A percentile compares a stretch with the other conserved stretches of the same genome.
These are phyloP conservation scores for Deilephila porcellus DNA, from an alignment of 2,888 invertebrate genomes.

Conservation along the genomic window DNA sequence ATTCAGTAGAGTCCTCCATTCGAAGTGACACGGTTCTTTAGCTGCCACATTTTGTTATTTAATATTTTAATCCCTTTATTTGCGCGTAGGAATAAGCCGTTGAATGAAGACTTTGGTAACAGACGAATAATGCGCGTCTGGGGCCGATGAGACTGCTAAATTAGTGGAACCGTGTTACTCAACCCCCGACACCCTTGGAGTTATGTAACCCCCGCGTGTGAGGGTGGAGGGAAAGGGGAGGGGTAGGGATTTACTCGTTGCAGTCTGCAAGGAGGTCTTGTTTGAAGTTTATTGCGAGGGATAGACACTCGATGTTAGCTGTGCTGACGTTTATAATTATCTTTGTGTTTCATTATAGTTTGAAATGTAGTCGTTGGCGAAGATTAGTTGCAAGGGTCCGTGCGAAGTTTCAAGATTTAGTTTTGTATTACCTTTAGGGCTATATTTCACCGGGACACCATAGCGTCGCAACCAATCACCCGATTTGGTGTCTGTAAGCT, in stretches of 20 bases:
- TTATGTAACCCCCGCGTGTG: slow-evolving; percentile 45
- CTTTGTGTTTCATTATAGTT: slow-evolving; percentile 4
- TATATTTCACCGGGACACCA: too few species aligned
- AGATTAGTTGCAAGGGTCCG: neutral
- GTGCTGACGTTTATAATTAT: slow-evolving; percentile 18
- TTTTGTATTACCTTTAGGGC: too few species aligned
- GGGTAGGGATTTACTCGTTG: slow-evolving; percentile 43
- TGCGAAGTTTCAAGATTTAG: neutral
- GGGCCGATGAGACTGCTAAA: slow-evolving; percentile 67
- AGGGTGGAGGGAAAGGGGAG: slow-evolving; percentile 44
- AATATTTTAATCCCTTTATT: slow-evolving; percentile 48
- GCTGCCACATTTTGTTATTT: slow-evolving; percentile 46
- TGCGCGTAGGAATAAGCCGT: slow-evolving; percentile 60
- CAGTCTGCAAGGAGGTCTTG: slow-evolving; percentile 42
- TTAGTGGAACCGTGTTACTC: slow-evolving; percentile 67
- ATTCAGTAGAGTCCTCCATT: neutral
- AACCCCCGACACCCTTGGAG: slow-evolving; percentile 41
- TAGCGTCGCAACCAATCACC: too few species aligned
- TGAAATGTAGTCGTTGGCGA: neutral
- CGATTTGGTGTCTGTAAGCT: too few species aligned
- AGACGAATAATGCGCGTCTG: slow-evolving; percentile 39
- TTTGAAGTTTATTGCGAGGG: slow-evolving; percentile 37
- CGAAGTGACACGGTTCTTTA: neutral
- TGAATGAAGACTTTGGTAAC: slow-evolving; percentile 63
- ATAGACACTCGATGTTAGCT: slow-evolving; percentile 6